Percentiles rank a stretch among this genome's conserved stretches.
Conservation (phyloP, 1,140 invertebrate species). For the Drosophila micromelanica region DNA sequence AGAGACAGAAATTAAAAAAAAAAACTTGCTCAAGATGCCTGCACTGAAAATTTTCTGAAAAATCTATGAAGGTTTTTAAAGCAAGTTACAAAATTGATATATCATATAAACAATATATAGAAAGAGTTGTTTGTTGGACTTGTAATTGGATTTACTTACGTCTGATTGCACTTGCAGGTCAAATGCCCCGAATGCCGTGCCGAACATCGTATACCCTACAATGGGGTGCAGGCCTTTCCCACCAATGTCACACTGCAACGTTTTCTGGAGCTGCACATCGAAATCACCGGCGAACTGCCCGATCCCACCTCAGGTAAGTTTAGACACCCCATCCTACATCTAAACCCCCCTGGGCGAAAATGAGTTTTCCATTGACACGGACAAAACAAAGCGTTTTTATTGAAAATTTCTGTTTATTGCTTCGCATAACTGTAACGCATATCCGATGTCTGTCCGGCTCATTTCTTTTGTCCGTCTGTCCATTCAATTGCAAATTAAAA, state of each 20-base stretch:
- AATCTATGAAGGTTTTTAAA: slow-evolving; percentile 41
- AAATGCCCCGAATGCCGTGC: slow-evolving; percentile 99
- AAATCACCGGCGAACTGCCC: slow-evolving; percentile 95
- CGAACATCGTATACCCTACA: slow-evolving; percentile 98
- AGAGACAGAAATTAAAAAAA: slow-evolving; percentile 52
- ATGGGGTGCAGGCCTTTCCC: slow-evolving; percentile 97
- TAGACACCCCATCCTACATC: background rate
- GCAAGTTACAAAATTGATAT: slow-evolving; percentile 24
- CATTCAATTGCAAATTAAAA: slow-evolving; percentile 13
- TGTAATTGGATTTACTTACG: slow-evolving; percentile 13
- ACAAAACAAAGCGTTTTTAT: slow-evolving; percentile 28
- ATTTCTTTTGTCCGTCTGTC: slow-evolving; percentile 6
- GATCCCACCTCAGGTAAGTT: slow-evolving; percentile 91
- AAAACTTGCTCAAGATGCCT: slow-evolving; percentile 37
- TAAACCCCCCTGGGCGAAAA: too few species aligned
- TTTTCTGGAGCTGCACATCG: slow-evolving; percentile 97
- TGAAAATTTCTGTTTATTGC: slow-evolving; percentile 27
- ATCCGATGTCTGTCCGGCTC: slow-evolving; percentile 7
- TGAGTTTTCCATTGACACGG: slow-evolving; percentile 9
- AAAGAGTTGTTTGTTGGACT: slow-evolving; percentile 3
- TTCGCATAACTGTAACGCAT: slow-evolving; percentile 17
- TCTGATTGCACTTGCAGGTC: slow-evolving; percentile 87
- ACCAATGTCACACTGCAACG: slow-evolving; percentile 98
- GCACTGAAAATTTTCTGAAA: background rate
- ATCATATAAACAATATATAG: background rate